Evolutionary conservation across 2,888 invertebrate genomes (phyloP).

Genomic region (Elysia crispata): DNA sequence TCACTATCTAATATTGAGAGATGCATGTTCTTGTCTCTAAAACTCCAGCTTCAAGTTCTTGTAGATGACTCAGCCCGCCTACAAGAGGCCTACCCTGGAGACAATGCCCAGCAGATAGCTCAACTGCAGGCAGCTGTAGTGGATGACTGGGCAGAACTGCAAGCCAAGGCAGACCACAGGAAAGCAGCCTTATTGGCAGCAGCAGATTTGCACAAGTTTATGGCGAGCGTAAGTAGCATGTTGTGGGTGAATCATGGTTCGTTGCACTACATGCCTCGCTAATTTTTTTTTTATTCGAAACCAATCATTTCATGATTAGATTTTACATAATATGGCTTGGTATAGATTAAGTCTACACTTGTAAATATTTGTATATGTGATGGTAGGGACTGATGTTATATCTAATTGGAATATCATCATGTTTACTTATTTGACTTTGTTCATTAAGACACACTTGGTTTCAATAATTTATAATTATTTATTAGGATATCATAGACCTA

Average conservation of each 20-base stretch:
- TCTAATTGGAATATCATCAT: no score
- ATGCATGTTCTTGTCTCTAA: neutral
- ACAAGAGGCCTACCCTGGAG: constrained; percentile 90
- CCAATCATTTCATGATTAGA: no score
- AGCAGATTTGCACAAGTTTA: constrained; percentile 91
- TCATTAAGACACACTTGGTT: no score
- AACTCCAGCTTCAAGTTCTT: constrained; percentile 82
- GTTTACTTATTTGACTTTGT: no score
- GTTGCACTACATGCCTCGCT: no score
- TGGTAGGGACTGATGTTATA: no score
- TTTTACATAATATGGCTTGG: neutral
- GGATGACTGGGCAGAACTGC: constrained; percentile 90
- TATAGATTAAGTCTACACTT: neutral
- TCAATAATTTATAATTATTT: no score
- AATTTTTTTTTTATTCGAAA: no score
- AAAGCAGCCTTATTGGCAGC: constrained; percentile 90
- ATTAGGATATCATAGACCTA: no score
- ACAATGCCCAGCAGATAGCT: constrained; percentile 92
- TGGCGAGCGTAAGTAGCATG: constrained; percentile 83
- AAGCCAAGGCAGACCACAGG: constrained; percentile 88
- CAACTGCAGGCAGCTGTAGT: constrained; percentile 91
- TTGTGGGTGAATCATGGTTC: no score
- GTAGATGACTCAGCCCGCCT: constrained; percentile 94
- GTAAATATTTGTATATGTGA: no score
- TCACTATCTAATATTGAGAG: no score